Evolutionary conservation across 2,113 vertebrate species (phyloP).

Genomic region (Falcunculus frontatus): DNA sequence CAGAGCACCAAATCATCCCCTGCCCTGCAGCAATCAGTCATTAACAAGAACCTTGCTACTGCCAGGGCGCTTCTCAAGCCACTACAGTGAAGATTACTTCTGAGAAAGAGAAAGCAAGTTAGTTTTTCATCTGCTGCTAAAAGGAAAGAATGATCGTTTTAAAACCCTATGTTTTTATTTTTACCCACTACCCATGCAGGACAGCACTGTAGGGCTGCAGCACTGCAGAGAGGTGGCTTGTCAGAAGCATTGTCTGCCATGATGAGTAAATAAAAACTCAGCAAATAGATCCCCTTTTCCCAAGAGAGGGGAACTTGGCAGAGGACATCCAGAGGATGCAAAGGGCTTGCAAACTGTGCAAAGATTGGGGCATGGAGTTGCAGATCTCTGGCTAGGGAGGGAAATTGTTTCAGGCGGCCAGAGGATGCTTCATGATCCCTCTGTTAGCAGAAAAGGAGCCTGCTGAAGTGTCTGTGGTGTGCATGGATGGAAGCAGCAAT

Average conservation of each 20-base stretch:
- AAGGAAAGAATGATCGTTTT: neutral
- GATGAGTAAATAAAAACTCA: neutral
- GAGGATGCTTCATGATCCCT: neutral
- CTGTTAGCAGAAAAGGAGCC: neutral
- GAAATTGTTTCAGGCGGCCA: neutral
- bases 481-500: neutral
- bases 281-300: neutral
- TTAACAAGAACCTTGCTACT: neutral
- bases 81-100: neutral
- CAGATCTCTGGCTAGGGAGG: neutral
- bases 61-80: neutral
- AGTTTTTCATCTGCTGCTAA: neutral
- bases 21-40: neutral
- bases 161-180: neutral
- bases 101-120: neutral
- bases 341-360: neutral
- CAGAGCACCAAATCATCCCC: neutral
- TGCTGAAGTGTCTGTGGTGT: neutral
- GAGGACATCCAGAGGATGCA: neutral
- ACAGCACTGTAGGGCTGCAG: neutral
- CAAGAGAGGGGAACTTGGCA: neutral
- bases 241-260: neutral
- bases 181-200: neutral
- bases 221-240: neutral
- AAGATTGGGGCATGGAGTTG: neutral